Base-by-base conservation (phyloP, 2,113 vertebrate species). In the Peromyscus maniculatus region DNA sequence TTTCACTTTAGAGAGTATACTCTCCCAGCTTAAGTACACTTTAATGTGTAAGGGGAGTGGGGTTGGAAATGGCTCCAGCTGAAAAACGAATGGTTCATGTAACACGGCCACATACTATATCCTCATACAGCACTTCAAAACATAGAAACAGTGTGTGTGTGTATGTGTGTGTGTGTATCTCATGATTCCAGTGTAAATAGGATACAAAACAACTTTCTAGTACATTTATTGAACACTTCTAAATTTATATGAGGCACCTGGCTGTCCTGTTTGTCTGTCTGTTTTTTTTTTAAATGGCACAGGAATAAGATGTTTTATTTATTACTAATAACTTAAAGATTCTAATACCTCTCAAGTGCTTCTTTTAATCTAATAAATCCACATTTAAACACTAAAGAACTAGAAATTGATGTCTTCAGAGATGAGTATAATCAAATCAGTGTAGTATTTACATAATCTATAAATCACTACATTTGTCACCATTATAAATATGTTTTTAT, bases 1-100 rank as follows among this genome's bases (percentile, higher is more conserved):
- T 91, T 98, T 98, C 97, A 97, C 94, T 94, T 97, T 97, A 96
- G 93, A 98, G 93, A 89, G 91, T 93, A 57, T 91, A 91, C 97
- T 96, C 55, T 98, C 94, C n/a, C 90, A 95, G 97, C 96, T 96
- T 80, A 75, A 80, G 72, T 33, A 39, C 3, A 55, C 74, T n/a
- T 91, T 77, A 89, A 69, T 69, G 46, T 62, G 9, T 43, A 52
- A 64, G 72, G 28, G 79, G 31, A 66, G 24, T 17, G 59, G 3
- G 46, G 67, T 11, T 93, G 52, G 52, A 91, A 92, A 82, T 2
- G 39, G 72, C 22, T 83, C 52, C 12, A 71, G 39, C 92, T 83
- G 13, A 66, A 52, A 78, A 93, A 93, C 28, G 36, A 66, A 92
- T 39, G 66, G 28, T 33, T 82, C 78, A 75, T 49, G 64, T 72